Evolutionary conservation across 2,888 invertebrate genomes (phyloP).

Genomic region (Belgica antarctica): DNA sequence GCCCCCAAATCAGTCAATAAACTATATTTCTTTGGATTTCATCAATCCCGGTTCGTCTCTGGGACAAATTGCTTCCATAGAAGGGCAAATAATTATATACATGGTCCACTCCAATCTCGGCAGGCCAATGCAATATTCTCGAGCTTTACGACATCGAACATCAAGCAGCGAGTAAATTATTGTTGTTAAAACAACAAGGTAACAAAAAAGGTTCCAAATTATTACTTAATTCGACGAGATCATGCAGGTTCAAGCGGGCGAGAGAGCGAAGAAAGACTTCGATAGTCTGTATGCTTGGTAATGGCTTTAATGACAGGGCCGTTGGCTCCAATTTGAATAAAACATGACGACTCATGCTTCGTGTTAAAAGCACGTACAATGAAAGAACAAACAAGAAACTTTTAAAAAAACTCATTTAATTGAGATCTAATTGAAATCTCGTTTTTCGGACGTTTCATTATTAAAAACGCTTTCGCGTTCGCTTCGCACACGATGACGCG

Average conservation of each 20-base stretch:
- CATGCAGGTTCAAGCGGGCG: constrained; percentile 7
- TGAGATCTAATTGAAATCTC: constrained; percentile 34
- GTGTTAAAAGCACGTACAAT: constrained; percentile 25
- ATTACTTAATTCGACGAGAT: constrained; percentile 23
- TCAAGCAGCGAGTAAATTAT: not conserved
- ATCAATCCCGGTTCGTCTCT: too few relatives aligned
- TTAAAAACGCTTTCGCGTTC: not conserved
- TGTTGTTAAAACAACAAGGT: constrained; percentile 18
- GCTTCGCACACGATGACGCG: not conserved
- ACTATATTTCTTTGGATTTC: too few relatives aligned
- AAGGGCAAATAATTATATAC: not conserved
- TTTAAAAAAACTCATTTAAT: not conserved
- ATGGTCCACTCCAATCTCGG: too few relatives aligned
- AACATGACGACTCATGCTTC: constrained; percentile 28
- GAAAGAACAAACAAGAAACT: not conserved
- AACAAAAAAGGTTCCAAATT: constrained; percentile 28
- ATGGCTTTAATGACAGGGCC: constrained; percentile 35
- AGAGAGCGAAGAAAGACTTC: not conserved
- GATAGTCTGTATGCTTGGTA: constrained; percentile 14
- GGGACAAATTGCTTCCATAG: not conserved
- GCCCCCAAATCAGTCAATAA: too few relatives aligned
- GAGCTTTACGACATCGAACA: constrained; percentile 10
- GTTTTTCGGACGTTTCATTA: constrained; percentile 7
- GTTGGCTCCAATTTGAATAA: constrained; percentile 29
- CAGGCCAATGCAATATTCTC: not conserved